Evolutionary conservation across 2,888 invertebrate genomes (phyloP), one percentile per base, ranked within the genome.

Genomic region (Lordiphosa andalusiaca): DNA sequence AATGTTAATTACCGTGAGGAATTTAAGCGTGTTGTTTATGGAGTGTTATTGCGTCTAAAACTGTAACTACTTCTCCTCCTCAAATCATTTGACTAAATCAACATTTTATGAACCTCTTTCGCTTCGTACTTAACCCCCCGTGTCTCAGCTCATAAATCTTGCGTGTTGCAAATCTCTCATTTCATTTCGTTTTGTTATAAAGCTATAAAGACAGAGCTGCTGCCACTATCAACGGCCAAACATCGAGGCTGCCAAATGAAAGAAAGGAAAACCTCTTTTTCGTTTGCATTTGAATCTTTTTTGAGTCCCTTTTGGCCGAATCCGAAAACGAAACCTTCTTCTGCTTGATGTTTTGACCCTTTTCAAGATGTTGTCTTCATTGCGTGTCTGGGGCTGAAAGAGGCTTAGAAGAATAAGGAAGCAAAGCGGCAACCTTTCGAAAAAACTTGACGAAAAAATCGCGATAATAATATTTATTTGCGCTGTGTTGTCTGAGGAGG

Each of bases 281-380:
- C 69, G 16, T 58, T 73, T 40, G 80, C 57, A 78, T 71, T 72
- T 67, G 69, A 78, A 78, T 80, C 80, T 61, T 71, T 56, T 49
- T 56, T 49, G 35, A 50, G 19, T 23, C 44, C 69, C 62, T 61
- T 61, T 48, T 44, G 41, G 61, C 67, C 50, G 33, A 42, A 39
- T 51, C 57, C 53, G 41, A 40, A 13, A 23, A 44, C 19, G 12
- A 51, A 2, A 10, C 56, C 46, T 57, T 37, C 35, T 35, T 39
- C 33, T 59, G 67, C 77, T 73, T 78, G 84, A 84, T 82, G 72
- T 71, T 70, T 84, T 84, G 85, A 84, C 80, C 84, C 85, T 80
- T 84, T 80, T 80, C 80, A 80, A 80, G 80, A 80, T 80, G 85
- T 84, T 80, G 80, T 80, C 80, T 80, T 84, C 69, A 80, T 80